A percentile compares a stretch with the other conserved stretches of the same genome.
Evolutionary conservation across 2,797 vertebrate species (phyloP).

Genomic region (Sebastiscus albofasciatus): DNA sequence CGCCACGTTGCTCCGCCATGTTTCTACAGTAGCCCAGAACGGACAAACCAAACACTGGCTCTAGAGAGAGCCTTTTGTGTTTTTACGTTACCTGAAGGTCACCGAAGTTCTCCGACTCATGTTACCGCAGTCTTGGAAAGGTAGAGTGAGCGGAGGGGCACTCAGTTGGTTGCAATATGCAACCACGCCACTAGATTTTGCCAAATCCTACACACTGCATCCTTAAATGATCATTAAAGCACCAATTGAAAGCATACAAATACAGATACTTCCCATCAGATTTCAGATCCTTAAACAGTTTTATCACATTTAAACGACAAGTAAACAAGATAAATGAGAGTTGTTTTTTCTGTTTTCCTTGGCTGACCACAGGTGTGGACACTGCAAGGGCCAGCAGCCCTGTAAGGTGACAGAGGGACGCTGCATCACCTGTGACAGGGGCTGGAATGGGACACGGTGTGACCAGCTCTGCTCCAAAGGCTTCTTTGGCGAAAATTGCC

Average conservation of each 20-base stretch:
- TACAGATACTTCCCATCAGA: neutral
- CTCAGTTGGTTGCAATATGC: too few species aligned
- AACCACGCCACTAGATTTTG: too few species aligned
- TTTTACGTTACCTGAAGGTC: too few species aligned
- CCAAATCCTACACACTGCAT: too few species aligned
- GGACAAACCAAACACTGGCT: too few species aligned
- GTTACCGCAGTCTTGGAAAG: too few species aligned
- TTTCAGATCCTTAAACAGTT: neutral
- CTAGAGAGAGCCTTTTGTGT: too few species aligned
- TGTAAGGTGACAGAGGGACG: constrained; percentile 95
- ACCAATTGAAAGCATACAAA: neutral
- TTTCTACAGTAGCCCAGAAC: too few species aligned
- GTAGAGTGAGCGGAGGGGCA: too few species aligned
- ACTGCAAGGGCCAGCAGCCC: constrained; percentile 97
- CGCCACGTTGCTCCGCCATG: too few species aligned
- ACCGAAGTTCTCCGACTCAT: too few species aligned
- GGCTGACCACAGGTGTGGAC: constrained; percentile 87
- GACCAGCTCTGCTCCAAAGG: constrained; percentile 92
- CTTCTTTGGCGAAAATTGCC: constrained; percentile 94
- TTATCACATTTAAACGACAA: neutral
- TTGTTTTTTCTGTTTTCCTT: neutral
- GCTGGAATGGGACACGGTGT: constrained; percentile 97
- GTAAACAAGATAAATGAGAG: neutral
- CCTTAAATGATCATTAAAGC: constrained; percentile 6
- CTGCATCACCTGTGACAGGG: constrained; percentile 93